Percentiles rank a stretch among this genome's conserved stretches.
phyloP scores from a whole-genome alignment of 2,888 invertebrate genomes.

The Netelia melanura region DNA sequence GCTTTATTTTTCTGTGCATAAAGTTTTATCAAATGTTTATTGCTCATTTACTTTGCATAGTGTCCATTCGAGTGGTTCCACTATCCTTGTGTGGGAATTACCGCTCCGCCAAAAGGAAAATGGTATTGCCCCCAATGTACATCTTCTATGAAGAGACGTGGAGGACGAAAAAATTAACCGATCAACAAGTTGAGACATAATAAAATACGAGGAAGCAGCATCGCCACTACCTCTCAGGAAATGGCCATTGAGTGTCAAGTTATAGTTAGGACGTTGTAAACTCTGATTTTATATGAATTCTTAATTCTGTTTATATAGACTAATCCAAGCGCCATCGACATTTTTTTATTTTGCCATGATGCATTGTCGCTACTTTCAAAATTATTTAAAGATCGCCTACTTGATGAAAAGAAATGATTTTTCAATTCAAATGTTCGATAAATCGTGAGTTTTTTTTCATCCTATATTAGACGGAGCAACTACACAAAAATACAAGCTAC shows the following conservation, averaged over 20 bases:
- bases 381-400: slow-evolving; percentile 34
- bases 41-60: slow-evolving; percentile 85
- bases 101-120: slow-evolving; percentile 98
- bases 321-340: slow-evolving; percentile 30
- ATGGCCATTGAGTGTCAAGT: slow-evolving; percentile 78
- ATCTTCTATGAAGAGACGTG: slow-evolving; percentile 93
- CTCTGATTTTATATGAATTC: slow-evolving; percentile 79
- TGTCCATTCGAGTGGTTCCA: slow-evolving; percentile 99
- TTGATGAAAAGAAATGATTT: slow-evolving; percentile 22
- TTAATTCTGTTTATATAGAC: slow-evolving; percentile 74
- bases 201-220: slow-evolving; percentile 67
- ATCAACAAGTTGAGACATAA: slow-evolving; percentile 67
- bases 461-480: slow-evolving; percentile 41
- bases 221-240: slow-evolving; percentile 82
- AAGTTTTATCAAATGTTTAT: too few species aligned
- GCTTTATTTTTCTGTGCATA: not conserved
- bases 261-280: slow-evolving; percentile 76
- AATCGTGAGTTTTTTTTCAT: slow-evolving; percentile 56
- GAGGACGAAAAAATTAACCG: slow-evolving; percentile 91
- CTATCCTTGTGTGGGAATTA: slow-evolving; percentile 98
- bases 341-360: slow-evolving; percentile 10
- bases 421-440: slow-evolving; percentile 57
- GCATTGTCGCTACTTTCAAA: slow-evolving; percentile 20
- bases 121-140: slow-evolving; percentile 99
- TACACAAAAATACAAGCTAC: slow-evolving; percentile 25